These are phyloP conservation scores for Drosophila vallismaia DNA, from an alignment of 2,888 invertebrate species.

Conservation along the genomic window DNA sequence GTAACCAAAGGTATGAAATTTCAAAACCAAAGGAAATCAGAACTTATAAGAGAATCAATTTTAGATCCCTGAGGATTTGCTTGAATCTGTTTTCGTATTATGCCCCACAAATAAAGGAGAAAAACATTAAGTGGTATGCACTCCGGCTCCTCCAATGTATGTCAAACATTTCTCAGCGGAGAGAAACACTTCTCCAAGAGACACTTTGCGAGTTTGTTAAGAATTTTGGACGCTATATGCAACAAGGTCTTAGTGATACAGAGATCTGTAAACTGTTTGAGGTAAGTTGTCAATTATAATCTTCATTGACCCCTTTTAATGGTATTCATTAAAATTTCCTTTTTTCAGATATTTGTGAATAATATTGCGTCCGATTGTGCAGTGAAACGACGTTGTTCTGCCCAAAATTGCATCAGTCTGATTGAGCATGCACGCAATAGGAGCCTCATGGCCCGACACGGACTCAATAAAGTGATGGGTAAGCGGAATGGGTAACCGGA, in stretches of 20 bases:
- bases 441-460: conserved; percentile 85
- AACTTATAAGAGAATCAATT: neutral
- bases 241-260: conserved; percentile 83
- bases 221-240: conserved; percentile 81
- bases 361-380: conserved; percentile 86
- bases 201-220: conserved; percentile 82
- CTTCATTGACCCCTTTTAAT: too few relatives aligned
- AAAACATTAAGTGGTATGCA: conserved; percentile 91
- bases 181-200: conserved; percentile 85
- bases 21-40: rapidly evolving
- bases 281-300: conserved; percentile 59
- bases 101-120: conserved; percentile 90
- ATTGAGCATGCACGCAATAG: conserved; percentile 91
- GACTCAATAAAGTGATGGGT: conserved; percentile 83
- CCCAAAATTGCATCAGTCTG: conserved; percentile 91
- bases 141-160: conserved; percentile 90
- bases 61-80: conserved; percentile 89
- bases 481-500: conserved; percentile 59
- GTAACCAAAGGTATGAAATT: conserved; percentile 83
- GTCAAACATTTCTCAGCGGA: conserved; percentile 88
- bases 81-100: conserved; percentile 91
- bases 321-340: neutral
- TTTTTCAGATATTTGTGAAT: conserved; percentile 83
- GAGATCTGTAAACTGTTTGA: conserved; percentile 83
- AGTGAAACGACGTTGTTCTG: conserved; percentile 91